Base-by-base conservation (phyloP, 2,797 vertebrate species). In the Apogon hyalosoma region DNA sequence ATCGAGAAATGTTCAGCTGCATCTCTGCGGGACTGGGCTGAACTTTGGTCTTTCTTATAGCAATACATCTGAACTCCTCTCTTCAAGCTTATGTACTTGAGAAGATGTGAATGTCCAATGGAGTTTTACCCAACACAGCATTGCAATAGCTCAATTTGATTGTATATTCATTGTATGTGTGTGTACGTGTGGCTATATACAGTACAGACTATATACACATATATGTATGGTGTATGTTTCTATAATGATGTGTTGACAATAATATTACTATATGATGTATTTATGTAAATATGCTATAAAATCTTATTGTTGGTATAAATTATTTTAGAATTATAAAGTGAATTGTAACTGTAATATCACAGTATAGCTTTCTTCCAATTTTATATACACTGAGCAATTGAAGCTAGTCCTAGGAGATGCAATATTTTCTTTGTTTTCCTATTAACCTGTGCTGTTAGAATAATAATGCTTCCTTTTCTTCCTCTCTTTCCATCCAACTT, bases 291-390 rank as follows among this genome's bases (percentile, higher is more conserved):
- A 94, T 82, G 90, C 90, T 80, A 91, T 85, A 88, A 90, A 80
- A 90, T 90, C 92, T 93, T 93, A 90, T 93, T 88, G 90, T 94
- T 94, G 92, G 89, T 93, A 92, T 91, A 94, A 90, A 92, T 93
- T 93, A 93, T 94, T 94, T 94, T 92, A 94, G 91, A 90, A 91
- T 91, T 91, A 90, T 85, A 63, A 88, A 92, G 93, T 88, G 88
- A 90, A 83, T 91, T 92, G 90, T 94, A 93, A 88, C 86, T 91
- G 87, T 94, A 92, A 88, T 87, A 92, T 88, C 90, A 94, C 85
- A 80, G 75, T 92, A 92, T 92, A 94, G 90, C 90, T 94, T 94
- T 93, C 93, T 93, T 94, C 92, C 92, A 92, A 79, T 94, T 94
- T 94, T 94, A 87, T 94, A 94, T 93, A 92, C 87, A 92, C 89